Percentiles rank a stretch among this genome's conserved stretches.
phyloP scores from a whole-genome alignment of 2,797 vertebrate species.

The Pitangus sulphuratus region DNA sequence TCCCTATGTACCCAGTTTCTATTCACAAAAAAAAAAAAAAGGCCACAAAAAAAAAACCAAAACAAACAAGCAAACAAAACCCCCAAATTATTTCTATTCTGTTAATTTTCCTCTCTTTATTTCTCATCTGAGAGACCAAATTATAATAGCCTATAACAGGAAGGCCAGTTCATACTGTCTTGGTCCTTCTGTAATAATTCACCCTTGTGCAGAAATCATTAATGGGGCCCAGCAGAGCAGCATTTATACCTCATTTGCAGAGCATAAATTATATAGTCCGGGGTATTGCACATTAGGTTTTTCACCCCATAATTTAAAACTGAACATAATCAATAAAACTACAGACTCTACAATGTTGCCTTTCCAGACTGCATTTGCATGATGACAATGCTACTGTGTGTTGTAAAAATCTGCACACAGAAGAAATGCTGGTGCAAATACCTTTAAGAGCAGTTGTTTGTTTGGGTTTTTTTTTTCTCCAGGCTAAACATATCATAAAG shows the following conservation, averaged over 20 bases:
- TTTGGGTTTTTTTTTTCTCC: neutral
- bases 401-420: neutral
- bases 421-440: neutral
- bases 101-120: conserved; percentile 7
- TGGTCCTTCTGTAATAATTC: conserved; percentile 1
- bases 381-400: neutral
- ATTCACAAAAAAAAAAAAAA: neutral
- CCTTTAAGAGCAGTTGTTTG: neutral
- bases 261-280: conserved; percentile 9
- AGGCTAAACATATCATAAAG: neutral
- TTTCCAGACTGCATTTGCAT: neutral
- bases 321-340: conserved; percentile 42
- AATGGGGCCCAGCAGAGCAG: neutral
- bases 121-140: conserved; percentile 6
- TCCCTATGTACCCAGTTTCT: neutral
- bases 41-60: neutral
- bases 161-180: neutral
- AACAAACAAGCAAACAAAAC: neutral
- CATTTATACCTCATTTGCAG: conserved; percentile 42
- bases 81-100: neutral
- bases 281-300: neutral
- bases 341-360: neutral
- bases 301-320: conserved; percentile 18
- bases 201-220: neutral
- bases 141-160: neutral